These are phyloP conservation scores for Idaea aversata DNA, from an alignment of 2,888 invertebrate genomes.

Conservation along the genomic window DNA sequence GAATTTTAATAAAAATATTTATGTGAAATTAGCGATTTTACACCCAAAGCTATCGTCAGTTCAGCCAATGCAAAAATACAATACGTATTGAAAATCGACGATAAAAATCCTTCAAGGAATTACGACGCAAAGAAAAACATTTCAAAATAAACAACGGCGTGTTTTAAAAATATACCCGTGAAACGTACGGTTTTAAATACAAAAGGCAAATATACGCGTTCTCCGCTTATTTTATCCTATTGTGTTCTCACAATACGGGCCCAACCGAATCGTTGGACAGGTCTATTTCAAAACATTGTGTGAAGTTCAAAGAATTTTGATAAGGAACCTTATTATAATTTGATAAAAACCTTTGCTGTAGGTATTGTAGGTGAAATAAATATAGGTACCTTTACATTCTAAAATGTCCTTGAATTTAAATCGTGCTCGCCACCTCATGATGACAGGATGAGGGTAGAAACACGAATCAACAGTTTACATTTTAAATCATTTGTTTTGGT, in stretches of 20 bases:
- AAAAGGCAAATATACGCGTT: background rate
- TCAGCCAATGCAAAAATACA: no score
- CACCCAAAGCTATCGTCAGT: no score
- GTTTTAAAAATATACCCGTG: background rate
- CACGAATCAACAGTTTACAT: no score
- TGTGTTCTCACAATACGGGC: background rate
- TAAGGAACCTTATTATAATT: background rate
- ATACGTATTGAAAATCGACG: no score
- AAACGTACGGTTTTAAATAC: background rate
- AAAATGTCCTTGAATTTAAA: no score
- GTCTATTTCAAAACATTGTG: constrained; percentile 1
- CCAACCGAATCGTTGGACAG: background rate
- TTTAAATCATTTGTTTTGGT: no score
- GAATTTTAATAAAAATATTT: no score
- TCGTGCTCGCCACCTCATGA: no score
- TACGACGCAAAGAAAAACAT: background rate
- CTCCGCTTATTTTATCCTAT: background rate
- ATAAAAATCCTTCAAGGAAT: no score
- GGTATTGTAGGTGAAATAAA: background rate
- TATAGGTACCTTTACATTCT: no score
- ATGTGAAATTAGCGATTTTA: no score
- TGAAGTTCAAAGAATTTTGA: constrained; percentile 1
- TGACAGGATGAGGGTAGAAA: no score
- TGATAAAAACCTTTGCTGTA: background rate
- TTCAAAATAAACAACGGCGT: background rate